Base-by-base conservation (phyloP, 2,888 invertebrate species). In the Athalia cordata region DNA sequence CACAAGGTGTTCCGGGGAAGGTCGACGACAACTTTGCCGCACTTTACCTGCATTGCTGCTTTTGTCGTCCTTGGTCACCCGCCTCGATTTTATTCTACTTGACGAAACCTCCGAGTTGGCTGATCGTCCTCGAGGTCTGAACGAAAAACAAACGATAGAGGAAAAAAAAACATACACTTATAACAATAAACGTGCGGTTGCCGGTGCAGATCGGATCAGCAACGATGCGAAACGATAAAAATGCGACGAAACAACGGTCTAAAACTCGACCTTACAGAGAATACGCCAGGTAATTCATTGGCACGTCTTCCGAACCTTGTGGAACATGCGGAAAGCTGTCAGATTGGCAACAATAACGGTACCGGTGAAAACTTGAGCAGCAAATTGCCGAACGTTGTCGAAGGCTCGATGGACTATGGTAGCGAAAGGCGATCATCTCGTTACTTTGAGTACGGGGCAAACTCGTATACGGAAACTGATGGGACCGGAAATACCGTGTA, bases 351-450 rank as follows among this genome's bases (percentile, higher is more conserved):
- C 75, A 68, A 70, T 75, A 57, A 79, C 55, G 74, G 59, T 52
- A 85, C 83, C 78, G 88, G 90, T 76, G 90, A 90, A 83, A 88
- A 88, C 86, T 89, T 90, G 85, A 90, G 88, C 83, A 87, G 89
- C 83, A 90, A 89, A 85, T 83, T 90, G 84, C 90, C 90, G 62
- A 90, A 90, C 89, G 87, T 90, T 57, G 89, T 90, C 80, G 90
- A 90, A 84, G 90, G 89, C 87, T 90, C 90, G 87, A 90, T 90
- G 90, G 90, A 90, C 90, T 90, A 89, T 90, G 90, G 90, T 86
- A 88, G 82, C 82, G 90, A 90, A 84, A 88, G 89, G 65, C 87
- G 90, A 85, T 89, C 90, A 81, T 89, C 90, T 85, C 88, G 88
- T 83, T 90, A 90, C 85, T 85, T 89, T 85, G 88, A 88, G 79